These are phyloP conservation scores for Lithophane semibrunnea DNA, from an alignment of 2,888 invertebrate genomes.

Conservation along the genomic window DNA sequence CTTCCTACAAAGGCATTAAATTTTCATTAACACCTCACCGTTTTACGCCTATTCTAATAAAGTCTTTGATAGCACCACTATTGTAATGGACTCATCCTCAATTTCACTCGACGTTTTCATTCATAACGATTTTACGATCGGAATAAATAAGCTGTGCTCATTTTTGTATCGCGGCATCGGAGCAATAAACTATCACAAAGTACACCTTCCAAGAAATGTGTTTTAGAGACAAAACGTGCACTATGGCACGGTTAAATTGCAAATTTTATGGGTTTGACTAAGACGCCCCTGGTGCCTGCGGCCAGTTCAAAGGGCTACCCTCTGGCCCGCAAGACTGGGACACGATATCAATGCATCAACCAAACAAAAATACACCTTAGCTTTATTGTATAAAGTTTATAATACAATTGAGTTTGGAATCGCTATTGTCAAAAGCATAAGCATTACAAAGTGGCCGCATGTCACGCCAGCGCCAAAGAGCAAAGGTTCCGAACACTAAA, in stretches of 20 bases:
- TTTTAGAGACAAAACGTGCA: constrained; percentile 79
- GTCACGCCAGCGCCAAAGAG: constrained; percentile 80
- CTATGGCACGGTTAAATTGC: constrained; percentile 78
- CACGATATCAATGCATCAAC: constrained; percentile 65
- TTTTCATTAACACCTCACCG: constrained; percentile 47
- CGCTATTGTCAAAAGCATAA: constrained; percentile 71
- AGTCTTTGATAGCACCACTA: constrained; percentile 38
- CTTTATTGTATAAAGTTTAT: constrained; percentile 34
- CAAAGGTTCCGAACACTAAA: constrained; percentile 83
- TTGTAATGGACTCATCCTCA: constrained; percentile 51
- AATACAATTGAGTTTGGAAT: constrained; percentile 36
- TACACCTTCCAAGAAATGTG: constrained; percentile 73
- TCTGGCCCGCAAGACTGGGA: constrained; percentile 71
- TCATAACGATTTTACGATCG: constrained; percentile 57
- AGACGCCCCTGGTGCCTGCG: constrained; percentile 78
- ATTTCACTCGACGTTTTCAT: constrained; percentile 58
- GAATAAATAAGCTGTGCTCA: constrained; percentile 56
- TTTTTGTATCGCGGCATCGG: constrained; percentile 66
- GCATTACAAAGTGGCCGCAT: constrained; percentile 75
- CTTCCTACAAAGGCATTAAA: constrained; percentile 10
- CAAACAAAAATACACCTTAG: constrained; percentile 61
- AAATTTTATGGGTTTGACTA: constrained; percentile 76
- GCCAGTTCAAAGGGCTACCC: constrained; percentile 85
- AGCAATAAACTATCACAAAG: constrained; percentile 70
- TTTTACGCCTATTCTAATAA: constrained; percentile 43